Evolutionary conservation across 2,113 vertebrate species (phyloP), one percentile per base, ranked within the genome.

Genomic region (Sorex araneus): DNA sequence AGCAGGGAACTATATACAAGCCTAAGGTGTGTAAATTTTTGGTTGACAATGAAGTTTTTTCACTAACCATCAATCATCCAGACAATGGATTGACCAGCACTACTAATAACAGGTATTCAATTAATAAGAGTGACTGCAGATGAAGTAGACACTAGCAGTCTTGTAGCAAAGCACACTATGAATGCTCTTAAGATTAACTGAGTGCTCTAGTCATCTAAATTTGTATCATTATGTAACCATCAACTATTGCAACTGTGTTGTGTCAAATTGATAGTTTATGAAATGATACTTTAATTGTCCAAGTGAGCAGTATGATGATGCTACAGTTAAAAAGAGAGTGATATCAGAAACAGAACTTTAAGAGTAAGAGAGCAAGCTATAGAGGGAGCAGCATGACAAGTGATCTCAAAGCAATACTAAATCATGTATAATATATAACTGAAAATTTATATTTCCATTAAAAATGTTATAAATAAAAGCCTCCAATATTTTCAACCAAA

Each of bases 61-160:
- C 15, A 47, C 12, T 57, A 30, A 23, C 13, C 6, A 87, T 75
- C 21, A 69, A 63, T 30, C 36, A 88, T 84, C 12, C 30, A 54
- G 12, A 32, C 11, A 16, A 50, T 10, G 47, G 9, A 50, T 13
- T 13, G 47, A 50, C 13, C 15, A 86, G n/a, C n/a, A 45, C 6
- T 47, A 78, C 11, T 30, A 34, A 79, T 6, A 54, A 60, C 34
- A 75, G 63, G 4, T 15, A 76, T 63, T 79, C 13, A 69, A 25
- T 47, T 28, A 78, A 81, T 3, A 89, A 63, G 3, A 63, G 40
- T 69, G 83, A 73, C 40, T 77, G 15, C n/a, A 80, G 32, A 64
- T 81, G 23, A 69, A 25, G 10, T 16, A 75, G 34, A 95, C 79
- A 77, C 8, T 64, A 81, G 64, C 54, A 89, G 78, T 69, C 25